Conservation (phyloP, 2,888 invertebrate genomes). For the Melipona beecheii region DNA sequence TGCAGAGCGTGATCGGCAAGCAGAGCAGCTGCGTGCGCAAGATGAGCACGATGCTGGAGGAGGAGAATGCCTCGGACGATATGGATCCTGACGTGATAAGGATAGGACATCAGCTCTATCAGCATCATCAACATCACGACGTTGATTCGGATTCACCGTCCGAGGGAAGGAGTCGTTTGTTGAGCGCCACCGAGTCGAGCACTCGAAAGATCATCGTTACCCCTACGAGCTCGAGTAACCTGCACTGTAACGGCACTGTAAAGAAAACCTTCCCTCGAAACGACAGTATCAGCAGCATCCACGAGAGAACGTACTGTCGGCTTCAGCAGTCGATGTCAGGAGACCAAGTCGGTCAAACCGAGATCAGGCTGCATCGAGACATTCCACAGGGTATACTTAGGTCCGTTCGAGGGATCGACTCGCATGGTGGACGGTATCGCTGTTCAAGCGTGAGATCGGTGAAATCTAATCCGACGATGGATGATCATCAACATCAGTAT, state of each 20-base stretch:
- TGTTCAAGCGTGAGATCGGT: slow-evolving; percentile 79
- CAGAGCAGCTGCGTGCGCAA: slow-evolving; percentile 73
- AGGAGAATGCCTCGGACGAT: slow-evolving; percentile 80
- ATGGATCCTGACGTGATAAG: slow-evolving; percentile 72
- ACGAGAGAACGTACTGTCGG: slow-evolving; percentile 62
- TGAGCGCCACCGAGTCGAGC: slow-evolving; percentile 48
- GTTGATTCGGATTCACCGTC: slow-evolving; percentile 76
- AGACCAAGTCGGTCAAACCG: slow-evolving; percentile 49
- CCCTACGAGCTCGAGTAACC: slow-evolving; percentile 34
- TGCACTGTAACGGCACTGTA: slow-evolving; percentile 60
- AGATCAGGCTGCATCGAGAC: slow-evolving; percentile 49
- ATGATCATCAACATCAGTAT: slow-evolving; percentile 74
- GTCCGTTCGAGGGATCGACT: slow-evolving; percentile 52
- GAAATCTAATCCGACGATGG: slow-evolving; percentile 75
- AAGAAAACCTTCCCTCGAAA: slow-evolving; percentile 58
- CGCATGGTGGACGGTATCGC: slow-evolving; percentile 65
- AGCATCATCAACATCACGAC: slow-evolving; percentile 56
- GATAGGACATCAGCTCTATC: slow-evolving; percentile 58
- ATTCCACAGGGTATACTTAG: slow-evolving; percentile 31
- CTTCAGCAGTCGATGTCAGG: slow-evolving; percentile 36
- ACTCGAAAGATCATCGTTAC: slow-evolving; percentile 59
- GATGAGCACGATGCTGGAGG: slow-evolving; percentile 82
- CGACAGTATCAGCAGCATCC: slow-evolving; percentile 76
- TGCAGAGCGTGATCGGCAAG: slow-evolving; percentile 68
- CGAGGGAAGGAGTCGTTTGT: slow-evolving; percentile 74